Evolutionary conservation across 2,888 invertebrate species (phyloP), one percentile per base, ranked within the genome.

Genomic region (Troilus luridus): DNA sequence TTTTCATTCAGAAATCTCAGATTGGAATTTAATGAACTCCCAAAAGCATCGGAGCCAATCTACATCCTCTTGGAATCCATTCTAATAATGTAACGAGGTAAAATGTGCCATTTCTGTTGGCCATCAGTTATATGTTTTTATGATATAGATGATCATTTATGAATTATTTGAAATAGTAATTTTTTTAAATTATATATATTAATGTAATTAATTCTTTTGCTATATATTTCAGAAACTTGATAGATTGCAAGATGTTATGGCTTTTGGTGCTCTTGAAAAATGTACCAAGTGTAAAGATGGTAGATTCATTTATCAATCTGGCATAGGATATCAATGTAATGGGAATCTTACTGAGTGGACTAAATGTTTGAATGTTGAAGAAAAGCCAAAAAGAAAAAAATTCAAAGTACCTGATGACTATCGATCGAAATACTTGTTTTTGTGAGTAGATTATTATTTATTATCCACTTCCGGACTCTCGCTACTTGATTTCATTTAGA

Each of bases 311-410:
- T 96, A 96, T 93, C 95, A 95, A 92, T 95, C 95, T 91, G 96
- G 97, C 59, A 95, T 96, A 92, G 97, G 98, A 9, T 99, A 99
- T 94, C 95, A 96, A 92, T 99, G 99, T 94, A 96, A 95, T 92
- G 98, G 98, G 59, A 95, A 97, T 93, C 93, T 97, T 62, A 97
- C 96, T 19, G 98, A 98, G 94, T 99, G 98, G 98, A 97, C 97
- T 0, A 98, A 97, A 94, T 99, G 99, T 94, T 95, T 96, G 91
- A 95, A 96, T 93, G 94, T 96, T 9, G 95, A 96, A 0, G 96
- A 96, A 93, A 96, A 96, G 81, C 99, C 99, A 0, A 95, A 96
- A 92, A 95, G 98, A 91, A 95, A 93, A 11, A 94, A 96, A 12
- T 97, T 98, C 94, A 95, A 94, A 93, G 94, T 99, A 24, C 97